Base-by-base conservation (phyloP, 2,113 vertebrate species). In the Vulpes lagopus region DNA sequence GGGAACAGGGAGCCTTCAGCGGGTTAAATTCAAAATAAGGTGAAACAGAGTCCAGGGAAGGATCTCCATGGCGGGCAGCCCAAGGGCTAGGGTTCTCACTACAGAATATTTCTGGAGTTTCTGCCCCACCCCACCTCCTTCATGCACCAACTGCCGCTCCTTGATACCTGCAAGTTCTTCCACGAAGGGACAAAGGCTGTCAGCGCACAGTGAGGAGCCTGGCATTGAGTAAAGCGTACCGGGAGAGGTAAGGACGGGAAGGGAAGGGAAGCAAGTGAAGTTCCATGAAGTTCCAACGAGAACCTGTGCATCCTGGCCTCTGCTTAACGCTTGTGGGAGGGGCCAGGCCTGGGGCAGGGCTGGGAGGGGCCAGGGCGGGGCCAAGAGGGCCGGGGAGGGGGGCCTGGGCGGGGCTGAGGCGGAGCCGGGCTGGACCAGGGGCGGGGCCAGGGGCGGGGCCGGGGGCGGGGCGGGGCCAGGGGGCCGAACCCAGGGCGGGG, bases 261-360 rank as follows among this genome's bases (percentile, higher is more conserved):
- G 43, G 43, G 30, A 11, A 16, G 0, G 7, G 30, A 30, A 5
- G 35, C 11, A 82, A 25, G 2, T 12, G 35, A 35, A 35, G 35
- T 30, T 71, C 55, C 51, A 0, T 1, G 27, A 55, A 35, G 30
- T 3, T 67, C 67, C 19, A 4, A 6, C 6, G 55, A 0, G 11
- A 0, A 49, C 4, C 2, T 2, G 8, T 8, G n/a, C 4, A 2
- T 3, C 20, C 57, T 53, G 14, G 64, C 57, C 8, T 5, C 49
- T 4, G 81, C 38, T 67, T 64, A 43, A 51, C 62, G 84, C n/a
- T 67, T 17, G 51, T 8, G 35, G 19, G 19, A 20, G 17, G 32
- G 25, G 38, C 25, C 5, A 14, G 20, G 62, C 43, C 43, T 27
- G 25, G 25, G 62, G 43, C 43, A 43, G 5, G 43, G 43, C 1